These are phyloP conservation scores for Eristalis tenax DNA, from an alignment of 2,888 invertebrate species.

Conservation along the genomic window DNA sequence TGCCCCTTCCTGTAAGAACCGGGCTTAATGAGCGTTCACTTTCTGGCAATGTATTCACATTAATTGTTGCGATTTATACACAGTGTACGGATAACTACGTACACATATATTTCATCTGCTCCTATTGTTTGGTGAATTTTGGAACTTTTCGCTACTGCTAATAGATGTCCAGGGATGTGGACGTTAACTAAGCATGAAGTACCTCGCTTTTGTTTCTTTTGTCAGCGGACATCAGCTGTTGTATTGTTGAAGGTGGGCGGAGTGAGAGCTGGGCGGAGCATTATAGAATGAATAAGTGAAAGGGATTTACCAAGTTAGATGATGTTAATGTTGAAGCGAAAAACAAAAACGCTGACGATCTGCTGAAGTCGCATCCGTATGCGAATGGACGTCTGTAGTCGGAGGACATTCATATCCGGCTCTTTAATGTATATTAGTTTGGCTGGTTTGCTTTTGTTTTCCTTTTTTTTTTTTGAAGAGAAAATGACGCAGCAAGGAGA, in stretches of 20 bases:
- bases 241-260: neutral
- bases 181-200: neutral
- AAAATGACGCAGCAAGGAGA: neutral
- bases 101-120: neutral
- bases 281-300: slow-evolving; percentile 34
- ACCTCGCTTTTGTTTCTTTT: slow-evolving; percentile 14
- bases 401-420: neutral
- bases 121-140: slow-evolving; percentile 30
- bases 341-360: neutral
- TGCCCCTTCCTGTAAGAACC: slow-evolving; percentile 48
- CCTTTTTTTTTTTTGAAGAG: neutral
- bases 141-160: slow-evolving; percentile 46
- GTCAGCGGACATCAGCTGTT: neutral
- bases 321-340: slow-evolving; percentile 11
- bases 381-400: neutral
- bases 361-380: neutral
- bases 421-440: slow-evolving; percentile 13
- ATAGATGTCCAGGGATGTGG: slow-evolving; percentile 46
- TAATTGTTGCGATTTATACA: slow-evolving; percentile 65
- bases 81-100: neutral
- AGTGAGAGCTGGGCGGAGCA: neutral
- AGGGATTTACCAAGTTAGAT: slow-evolving; percentile 20
- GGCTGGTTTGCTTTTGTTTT: neutral
- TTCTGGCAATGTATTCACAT: slow-evolving; percentile 56
- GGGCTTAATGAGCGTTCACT: slow-evolving; percentile 67